Conservation (phyloP, 2,888 invertebrate genomes). For the Rhorus exstirpatorius region DNA sequence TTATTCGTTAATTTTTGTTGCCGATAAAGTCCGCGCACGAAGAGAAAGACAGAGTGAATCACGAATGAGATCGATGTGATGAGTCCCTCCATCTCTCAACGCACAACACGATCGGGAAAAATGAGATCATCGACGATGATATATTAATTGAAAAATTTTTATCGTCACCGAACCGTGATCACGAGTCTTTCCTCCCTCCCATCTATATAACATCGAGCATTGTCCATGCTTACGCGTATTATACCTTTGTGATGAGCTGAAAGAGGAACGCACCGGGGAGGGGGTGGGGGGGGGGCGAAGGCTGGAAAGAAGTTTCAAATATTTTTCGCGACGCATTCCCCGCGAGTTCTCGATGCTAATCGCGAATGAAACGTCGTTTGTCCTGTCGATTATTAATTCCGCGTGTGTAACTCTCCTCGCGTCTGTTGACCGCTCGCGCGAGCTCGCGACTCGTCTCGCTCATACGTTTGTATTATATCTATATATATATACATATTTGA, state of each 20-base stretch:
- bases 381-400: conserved; percentile 67
- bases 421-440: conserved; percentile 45
- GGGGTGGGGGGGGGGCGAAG: neutral
- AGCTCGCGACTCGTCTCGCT: conserved; percentile 3
- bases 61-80: conserved; percentile 44
- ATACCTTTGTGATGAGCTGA: conserved; percentile 15
- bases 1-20: conserved; percentile 37
- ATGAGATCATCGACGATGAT: conserved; percentile 68
- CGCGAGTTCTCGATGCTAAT: conserved; percentile 72
- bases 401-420: conserved; percentile 49
- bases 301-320: conserved; percentile 48
- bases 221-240: neutral
- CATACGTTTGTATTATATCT: neutral
- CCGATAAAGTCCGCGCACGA: conserved; percentile 17
- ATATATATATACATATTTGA: conserved; percentile 53
- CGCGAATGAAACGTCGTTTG: conserved; percentile 58
- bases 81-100: neutral
- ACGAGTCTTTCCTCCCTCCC: conserved; percentile 3
- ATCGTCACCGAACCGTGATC: conserved; percentile 56
- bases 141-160: conserved; percentile 74
- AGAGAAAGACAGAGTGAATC: conserved; percentile 19
- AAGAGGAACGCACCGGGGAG: neutral
- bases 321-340: conserved; percentile 71
- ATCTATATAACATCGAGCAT: conserved; percentile 38
- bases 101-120: conserved; percentile 56